Evolutionary conservation across 64 coral and sea anemone species (phyloP).

Genomic region (Astreopora myriophthalma): DNA sequence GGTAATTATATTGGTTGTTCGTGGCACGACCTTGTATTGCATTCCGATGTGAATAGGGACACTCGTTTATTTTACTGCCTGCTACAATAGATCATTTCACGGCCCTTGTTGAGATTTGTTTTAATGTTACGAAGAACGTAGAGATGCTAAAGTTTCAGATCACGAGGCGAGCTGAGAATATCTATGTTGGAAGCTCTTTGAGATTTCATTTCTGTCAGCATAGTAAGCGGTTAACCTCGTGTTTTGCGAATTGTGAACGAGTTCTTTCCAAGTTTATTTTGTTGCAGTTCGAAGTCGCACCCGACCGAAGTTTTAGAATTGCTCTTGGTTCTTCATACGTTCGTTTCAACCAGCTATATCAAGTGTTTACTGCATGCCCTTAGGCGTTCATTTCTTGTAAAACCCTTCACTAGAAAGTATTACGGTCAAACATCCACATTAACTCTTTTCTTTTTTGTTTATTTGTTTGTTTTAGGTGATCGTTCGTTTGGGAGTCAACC

Average conservation of each 20-base stretch:
- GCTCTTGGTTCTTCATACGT: no score
- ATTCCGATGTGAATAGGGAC: neutral
- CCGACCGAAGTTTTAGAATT: neutral
- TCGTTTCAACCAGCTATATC: no score
- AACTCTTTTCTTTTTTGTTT: neutral
- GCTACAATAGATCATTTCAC: neutral
- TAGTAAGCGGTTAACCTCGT: neutral
- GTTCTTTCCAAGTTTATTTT: neutral
- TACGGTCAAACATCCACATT: neutral
- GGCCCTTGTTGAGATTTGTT: neutral
- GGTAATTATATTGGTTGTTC: constrained; percentile 42
- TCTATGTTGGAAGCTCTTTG: neutral
- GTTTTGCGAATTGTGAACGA: neutral
- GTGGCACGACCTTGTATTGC: neutral
- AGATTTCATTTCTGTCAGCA: neutral
- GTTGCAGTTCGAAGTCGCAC: neutral
- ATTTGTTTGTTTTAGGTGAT: neutral
- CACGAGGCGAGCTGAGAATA: constrained; percentile 1
- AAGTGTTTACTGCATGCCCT: neutral
- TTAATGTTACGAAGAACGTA: neutral
- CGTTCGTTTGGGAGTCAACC: constrained; percentile 84
- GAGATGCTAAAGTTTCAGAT: constrained; percentile 48
- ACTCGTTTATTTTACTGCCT: neutral
- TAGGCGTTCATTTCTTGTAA: neutral
- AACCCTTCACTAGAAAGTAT: neutral